A percentile compares a stretch with the other conserved stretches of the same genome.
Conservation (phyloP, 2,113 vertebrate genomes). For the Hemiscyllium ocellatum region DNA sequence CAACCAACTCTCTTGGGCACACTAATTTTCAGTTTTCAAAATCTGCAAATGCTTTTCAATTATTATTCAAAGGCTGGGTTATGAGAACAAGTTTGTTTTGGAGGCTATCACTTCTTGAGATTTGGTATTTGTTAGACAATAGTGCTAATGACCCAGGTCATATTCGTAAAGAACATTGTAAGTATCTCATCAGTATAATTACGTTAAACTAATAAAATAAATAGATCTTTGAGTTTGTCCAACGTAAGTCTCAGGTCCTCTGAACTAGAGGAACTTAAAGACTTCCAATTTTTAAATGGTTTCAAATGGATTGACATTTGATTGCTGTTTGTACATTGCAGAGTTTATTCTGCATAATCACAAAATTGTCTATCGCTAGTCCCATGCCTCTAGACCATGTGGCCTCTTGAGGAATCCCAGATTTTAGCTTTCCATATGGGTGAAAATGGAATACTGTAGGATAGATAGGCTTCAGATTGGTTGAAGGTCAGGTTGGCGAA, state of each 20-base stretch:
- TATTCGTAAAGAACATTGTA: background rate
- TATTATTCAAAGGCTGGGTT: background rate
- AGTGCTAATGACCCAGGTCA: no score
- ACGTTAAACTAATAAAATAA: background rate
- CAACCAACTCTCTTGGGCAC: background rate
- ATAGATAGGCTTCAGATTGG: no score
- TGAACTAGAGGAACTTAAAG: background rate
- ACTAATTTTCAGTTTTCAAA: background rate
- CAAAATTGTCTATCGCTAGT: no score
- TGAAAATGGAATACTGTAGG: no score
- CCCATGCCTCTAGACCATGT: background rate
- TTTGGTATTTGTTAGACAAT: background rate
- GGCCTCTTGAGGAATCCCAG: no score
- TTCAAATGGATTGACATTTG: background rate
- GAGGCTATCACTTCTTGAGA: background rate
- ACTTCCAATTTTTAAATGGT: background rate
- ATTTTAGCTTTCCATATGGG: background rate
- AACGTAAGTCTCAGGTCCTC: background rate
- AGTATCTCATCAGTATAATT: background rate
- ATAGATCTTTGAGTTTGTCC: background rate
- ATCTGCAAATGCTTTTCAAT: background rate
- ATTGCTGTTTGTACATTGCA: background rate
- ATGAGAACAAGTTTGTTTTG: background rate
- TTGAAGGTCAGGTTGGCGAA: no score
- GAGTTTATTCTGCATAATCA: background rate